Evolutionary conservation across 2,113 vertebrate species (phyloP).

Genomic region (Misgurnus anguillicaudatus): DNA sequence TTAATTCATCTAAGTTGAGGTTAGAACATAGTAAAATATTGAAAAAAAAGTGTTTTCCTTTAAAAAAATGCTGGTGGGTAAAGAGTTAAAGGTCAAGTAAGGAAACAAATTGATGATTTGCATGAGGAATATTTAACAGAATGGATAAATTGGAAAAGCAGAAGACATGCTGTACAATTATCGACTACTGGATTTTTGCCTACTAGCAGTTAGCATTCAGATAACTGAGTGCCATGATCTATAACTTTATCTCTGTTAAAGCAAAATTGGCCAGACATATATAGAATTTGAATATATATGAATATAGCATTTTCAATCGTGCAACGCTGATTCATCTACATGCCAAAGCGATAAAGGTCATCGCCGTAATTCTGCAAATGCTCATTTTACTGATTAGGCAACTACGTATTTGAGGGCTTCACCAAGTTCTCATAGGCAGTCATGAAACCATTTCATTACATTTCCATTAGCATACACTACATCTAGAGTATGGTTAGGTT

Average conservation of each 20-base stretch:
- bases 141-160: neutral
- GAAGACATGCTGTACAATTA: neutral
- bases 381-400: neutral
- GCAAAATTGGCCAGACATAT: neutral
- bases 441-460: slow-evolving; percentile 10
- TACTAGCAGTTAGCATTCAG: neutral
- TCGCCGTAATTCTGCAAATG: neutral
- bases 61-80: too few relatives aligned
- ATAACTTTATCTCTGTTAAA: neutral
- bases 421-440: neutral
- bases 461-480: slow-evolving; percentile 4
- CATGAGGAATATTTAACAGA: neutral
- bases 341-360: neutral
- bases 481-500: too few relatives aligned
- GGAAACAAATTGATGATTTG: neutral
- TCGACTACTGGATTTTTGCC: neutral
- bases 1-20: too few relatives aligned
- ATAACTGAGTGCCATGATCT: too few relatives aligned
- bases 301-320: neutral
- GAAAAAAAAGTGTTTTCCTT: too few relatives aligned
- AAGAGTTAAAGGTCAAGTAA: too few relatives aligned
- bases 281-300: neutral
- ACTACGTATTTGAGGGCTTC: neutral
- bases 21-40: too few relatives aligned
- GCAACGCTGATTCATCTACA: neutral